Base-by-base conservation (phyloP, 2,113 vertebrate genomes). In the Macquaria ambigua region DNA sequence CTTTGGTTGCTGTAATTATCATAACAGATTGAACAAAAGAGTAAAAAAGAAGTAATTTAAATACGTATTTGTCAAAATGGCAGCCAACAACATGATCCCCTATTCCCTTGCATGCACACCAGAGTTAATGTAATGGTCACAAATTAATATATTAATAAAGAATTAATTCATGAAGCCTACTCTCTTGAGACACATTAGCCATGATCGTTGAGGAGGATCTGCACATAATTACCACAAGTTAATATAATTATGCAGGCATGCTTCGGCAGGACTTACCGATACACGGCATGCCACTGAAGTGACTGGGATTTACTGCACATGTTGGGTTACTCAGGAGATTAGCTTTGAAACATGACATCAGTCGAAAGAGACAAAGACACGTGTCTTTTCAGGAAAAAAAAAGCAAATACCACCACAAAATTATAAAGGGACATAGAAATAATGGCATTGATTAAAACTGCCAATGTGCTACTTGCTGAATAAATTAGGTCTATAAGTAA, bases 131-230 rank as follows among this genome's bases (percentile, higher is more conserved):
- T 9, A 68, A 50, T 39, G 63, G 58, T 63, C 64, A 79, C 53
- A 72, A 82, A 74, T 88, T 34, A 77, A 79, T 86, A 39, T 67
- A 84, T 88, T 85, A 83, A 75, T 85, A 84, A 81, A 76, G 77
- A 86, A 77, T 56, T 75, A 82, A 92, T 73, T 82, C n/a, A 76
- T 41, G 64, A 88, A 77, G 73, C 59, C 56, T 59, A 34, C 81
- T 89, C 87, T 87, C 77, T 69, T 82, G 90, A 84, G 84, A 90
- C 59, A 71, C 59, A 77, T 91, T 91, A 88, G 74, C 63, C 81
- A 69, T 79, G 89, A 92, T 86, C 64, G 50, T 56, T 81, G 86
- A 82, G 86, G 86, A 86, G 75, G 78, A 90, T 87, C 89, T 72
- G 34, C 68, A 81, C 71, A 62, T 90, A 78, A 92, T 88, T 89